Evolutionary conservation across 1,140 invertebrate genomes (phyloP).

Genomic region (Drosophila carrolli): DNA sequence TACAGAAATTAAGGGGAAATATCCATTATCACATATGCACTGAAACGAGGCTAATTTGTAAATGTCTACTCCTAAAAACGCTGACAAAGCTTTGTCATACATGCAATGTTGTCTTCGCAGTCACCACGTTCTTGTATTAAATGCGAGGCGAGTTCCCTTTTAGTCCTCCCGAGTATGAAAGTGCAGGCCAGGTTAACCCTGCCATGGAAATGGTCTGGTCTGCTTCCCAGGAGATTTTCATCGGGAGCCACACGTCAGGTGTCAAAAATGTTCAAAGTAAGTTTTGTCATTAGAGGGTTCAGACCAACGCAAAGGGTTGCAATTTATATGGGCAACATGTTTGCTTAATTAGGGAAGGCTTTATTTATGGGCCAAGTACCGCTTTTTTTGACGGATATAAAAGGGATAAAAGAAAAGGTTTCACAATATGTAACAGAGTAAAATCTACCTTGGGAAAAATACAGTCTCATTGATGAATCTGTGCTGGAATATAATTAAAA

Average conservation of each 20-base stretch:
- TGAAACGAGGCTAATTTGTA: slow-evolving; percentile 59
- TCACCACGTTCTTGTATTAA: slow-evolving; percentile 62
- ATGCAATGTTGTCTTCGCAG: slow-evolving; percentile 72
- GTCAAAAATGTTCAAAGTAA: slow-evolving; percentile 63
- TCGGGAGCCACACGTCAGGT: slow-evolving; percentile 64
- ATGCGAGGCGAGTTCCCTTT: slow-evolving; percentile 38
- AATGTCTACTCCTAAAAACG: slow-evolving; percentile 40
- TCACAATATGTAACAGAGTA: no score
- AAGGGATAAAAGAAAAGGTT: slow-evolving; percentile 47
- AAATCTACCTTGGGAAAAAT: no score
- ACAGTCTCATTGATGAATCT: no score
- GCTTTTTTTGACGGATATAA: slow-evolving; percentile 28
- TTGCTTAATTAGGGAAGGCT: slow-evolving; percentile 61
- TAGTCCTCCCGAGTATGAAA: slow-evolving; percentile 15
- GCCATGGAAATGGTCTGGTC: slow-evolving; percentile 21
- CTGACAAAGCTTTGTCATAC: slow-evolving; percentile 74
- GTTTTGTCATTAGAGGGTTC: slow-evolving; percentile 51
- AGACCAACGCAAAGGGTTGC: slow-evolving; percentile 8
- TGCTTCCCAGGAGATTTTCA: slow-evolving; percentile 51
- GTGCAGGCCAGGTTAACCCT: slow-evolving; percentile 9
- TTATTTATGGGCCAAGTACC: slow-evolving; percentile 51
- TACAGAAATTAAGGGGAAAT: slow-evolving; percentile 23
- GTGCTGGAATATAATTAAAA: no score
- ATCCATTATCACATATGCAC: neutral
- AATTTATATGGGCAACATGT: slow-evolving; percentile 43